Percentiles rank a stretch among this genome's conserved stretches.
Evolutionary conservation across 2,797 vertebrate species (phyloP).

Genomic region (Pempheris klunzingeri): DNA sequence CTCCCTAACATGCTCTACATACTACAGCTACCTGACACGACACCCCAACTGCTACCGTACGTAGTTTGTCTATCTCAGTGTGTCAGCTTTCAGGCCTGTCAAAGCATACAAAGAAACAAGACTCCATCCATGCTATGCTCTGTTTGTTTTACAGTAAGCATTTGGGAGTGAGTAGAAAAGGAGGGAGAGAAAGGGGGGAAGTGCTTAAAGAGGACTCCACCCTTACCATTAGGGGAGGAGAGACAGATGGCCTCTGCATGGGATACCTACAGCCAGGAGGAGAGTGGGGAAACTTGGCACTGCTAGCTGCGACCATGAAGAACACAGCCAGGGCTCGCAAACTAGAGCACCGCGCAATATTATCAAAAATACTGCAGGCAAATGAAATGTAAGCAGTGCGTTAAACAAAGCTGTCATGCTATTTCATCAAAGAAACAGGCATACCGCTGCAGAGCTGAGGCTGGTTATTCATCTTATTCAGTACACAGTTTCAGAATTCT

Average conservation of each 20-base stretch:
- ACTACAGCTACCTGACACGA: conserved; percentile 74
- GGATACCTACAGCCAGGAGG: conserved; percentile 81
- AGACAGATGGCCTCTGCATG: conserved; percentile 86
- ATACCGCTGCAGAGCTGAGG: conserved; percentile 29
- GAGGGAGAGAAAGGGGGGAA: conserved; percentile 37
- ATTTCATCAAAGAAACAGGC: conserved; percentile 55
- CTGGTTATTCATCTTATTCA: conserved; percentile 39
- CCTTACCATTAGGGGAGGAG: conserved; percentile 75
- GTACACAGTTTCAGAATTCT: conserved; percentile 26
- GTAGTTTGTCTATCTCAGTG: conserved; percentile 55
- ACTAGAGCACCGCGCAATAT: conserved; percentile 73
- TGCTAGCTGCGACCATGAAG: conserved; percentile 59
- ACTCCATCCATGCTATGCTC: conserved; percentile 67
- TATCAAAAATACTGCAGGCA: conserved; percentile 72
- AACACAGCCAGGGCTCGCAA: conserved; percentile 69
- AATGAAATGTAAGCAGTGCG: conserved; percentile 68
- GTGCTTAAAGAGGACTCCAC: conserved; percentile 76
- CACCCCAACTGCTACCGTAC: conserved; percentile 67
- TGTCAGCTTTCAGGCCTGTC: conserved; percentile 72
- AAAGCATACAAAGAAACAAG: conserved; percentile 74
- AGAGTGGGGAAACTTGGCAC: conserved; percentile 79
- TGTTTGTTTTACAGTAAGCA: conserved; percentile 81
- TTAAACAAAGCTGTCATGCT: conserved; percentile 67
- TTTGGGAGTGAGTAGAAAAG: conserved; percentile 62
- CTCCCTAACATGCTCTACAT: conserved; percentile 66